Evolutionary conservation across 2,888 invertebrate species (phyloP).

Genomic region (Tyria jacobaeae): DNA sequence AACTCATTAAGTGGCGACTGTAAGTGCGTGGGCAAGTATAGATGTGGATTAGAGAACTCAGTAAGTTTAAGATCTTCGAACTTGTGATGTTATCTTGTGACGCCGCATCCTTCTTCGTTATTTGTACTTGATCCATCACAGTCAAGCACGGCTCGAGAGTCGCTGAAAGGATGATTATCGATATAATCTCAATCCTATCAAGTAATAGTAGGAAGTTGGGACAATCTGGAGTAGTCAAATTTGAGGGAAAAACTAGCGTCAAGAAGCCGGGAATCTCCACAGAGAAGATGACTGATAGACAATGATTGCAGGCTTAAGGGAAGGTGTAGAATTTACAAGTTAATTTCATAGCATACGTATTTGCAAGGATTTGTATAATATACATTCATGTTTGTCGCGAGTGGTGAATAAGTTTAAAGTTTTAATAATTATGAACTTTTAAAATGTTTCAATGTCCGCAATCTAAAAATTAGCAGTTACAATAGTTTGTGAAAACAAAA

Average conservation of each 20-base stretch:
- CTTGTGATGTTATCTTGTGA: constrained; percentile 21
- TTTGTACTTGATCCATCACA: constrained; percentile 53
- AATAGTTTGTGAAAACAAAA: no score
- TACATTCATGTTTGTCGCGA: neutral
- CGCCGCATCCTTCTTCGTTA: constrained; percentile 33
- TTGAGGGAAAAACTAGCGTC: neutral
- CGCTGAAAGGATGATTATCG: constrained; percentile 72
- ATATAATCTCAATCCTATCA: constrained; percentile 53
- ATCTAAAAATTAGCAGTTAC: neutral
- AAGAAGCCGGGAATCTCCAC: neutral
- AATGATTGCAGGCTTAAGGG: neutral
- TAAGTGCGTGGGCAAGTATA: constrained; percentile 54
- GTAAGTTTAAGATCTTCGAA: constrained; percentile 20
- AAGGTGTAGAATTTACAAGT: neutral
- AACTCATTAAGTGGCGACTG: constrained; percentile 5
- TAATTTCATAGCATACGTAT: no score
- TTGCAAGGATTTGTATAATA: no score
- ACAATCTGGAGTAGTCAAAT: neutral
- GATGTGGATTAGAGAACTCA: constrained; percentile 35
- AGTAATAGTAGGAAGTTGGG: neutral
- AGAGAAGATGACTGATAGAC: neutral
- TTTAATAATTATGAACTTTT: neutral
- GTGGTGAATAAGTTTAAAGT: neutral
- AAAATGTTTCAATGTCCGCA: neutral
- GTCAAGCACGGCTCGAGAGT: constrained; percentile 58